These are phyloP conservation scores for Carcharodon carcharias DNA, from an alignment of 2,797 vertebrate genomes.

Conservation along the genomic window DNA sequence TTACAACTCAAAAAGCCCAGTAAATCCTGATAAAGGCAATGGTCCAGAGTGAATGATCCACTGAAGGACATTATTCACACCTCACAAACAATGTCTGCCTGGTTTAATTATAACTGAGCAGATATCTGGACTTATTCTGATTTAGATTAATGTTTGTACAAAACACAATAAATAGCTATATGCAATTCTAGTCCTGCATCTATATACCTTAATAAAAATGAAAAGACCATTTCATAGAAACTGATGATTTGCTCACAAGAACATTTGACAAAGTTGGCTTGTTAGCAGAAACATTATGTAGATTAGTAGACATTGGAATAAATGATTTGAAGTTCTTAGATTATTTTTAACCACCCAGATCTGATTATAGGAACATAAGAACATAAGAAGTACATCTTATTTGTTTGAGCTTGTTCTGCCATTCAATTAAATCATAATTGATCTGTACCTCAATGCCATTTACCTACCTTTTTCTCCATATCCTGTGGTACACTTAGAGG, in stretches of 20 bases:
- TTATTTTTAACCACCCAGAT: background rate
- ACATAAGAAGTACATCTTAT: background rate
- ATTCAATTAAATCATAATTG: background rate
- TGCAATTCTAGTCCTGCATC: background rate
- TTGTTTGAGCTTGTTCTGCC: background rate
- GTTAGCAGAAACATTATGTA: background rate
- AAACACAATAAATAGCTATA: background rate
- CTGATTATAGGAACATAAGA: background rate
- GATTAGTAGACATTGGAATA: background rate
- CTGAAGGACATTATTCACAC: background rate
- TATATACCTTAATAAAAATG: background rate
- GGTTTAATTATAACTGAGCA: background rate
- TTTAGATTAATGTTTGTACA: background rate
- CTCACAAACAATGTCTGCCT: background rate
- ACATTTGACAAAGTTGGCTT: background rate
- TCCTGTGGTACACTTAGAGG: background rate
- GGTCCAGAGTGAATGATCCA: background rate
- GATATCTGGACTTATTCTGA: background rate
- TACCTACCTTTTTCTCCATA: background rate
- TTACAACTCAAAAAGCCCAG: background rate
- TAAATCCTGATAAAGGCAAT: background rate
- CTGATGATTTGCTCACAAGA: background rate
- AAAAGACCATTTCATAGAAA: background rate
- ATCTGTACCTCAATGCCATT: background rate
- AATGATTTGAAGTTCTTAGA: background rate